Conservation (phyloP, 1,140 invertebrate genomes). For the Diorhabda carinulata region DNA sequence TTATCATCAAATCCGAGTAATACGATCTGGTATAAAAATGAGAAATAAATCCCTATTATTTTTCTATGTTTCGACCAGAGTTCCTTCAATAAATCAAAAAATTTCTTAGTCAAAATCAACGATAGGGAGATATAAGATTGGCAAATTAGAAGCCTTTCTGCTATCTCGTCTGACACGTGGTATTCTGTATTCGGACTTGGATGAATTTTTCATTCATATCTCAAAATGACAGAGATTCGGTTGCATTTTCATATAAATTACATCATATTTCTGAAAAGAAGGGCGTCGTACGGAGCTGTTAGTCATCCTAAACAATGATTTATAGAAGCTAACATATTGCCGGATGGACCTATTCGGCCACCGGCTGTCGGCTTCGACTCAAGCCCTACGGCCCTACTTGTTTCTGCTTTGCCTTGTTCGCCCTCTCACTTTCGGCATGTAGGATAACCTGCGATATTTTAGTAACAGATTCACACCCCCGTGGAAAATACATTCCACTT, state of each 20-base stretch:
- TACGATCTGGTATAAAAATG: background rate
- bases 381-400: background rate
- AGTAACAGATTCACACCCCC: slow-evolving; percentile 15
- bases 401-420: background rate
- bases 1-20: no score
- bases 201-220: slow-evolving; percentile 59
- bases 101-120: slow-evolving; percentile 36
- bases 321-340: slow-evolving; percentile 49
- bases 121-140: slow-evolving; percentile 34
- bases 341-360: slow-evolving; percentile 25
- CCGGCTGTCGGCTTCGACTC: slow-evolving; percentile 11
- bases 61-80: slow-evolving; percentile 9
- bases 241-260: slow-evolving; percentile 66
- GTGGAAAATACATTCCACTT: slow-evolving; percentile 13
- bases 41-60: slow-evolving; percentile 3
- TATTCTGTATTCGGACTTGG: slow-evolving; percentile 26
- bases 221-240: slow-evolving; percentile 62
- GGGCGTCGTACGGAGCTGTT: slow-evolving; percentile 46
- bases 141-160: slow-evolving; percentile 33
- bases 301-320: slow-evolving; percentile 50
- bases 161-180: slow-evolving; percentile 34
- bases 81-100: slow-evolving; percentile 23
- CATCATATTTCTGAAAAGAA: slow-evolving; percentile 62
- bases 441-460: slow-evolving; percentile 18
- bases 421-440: slow-evolving; percentile 5